Percentiles rank a stretch among this genome's conserved stretches.
Evolutionary conservation across 2,113 vertebrate species (phyloP).

Genomic region (Tragelaphus imberbis): DNA sequence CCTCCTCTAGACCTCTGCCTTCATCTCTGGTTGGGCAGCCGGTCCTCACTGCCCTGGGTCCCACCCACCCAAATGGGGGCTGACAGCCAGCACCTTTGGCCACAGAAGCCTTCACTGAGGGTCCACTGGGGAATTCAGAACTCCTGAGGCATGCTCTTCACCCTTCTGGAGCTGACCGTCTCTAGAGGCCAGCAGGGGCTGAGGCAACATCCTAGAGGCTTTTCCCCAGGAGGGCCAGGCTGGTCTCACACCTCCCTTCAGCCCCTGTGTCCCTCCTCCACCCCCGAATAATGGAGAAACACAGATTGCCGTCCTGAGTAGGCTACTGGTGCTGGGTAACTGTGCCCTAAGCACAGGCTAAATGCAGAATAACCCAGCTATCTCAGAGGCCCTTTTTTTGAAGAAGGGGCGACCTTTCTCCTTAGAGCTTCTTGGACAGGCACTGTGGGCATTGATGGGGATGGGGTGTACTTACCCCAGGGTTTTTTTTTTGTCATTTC

Average conservation of each 20-base stretch:
- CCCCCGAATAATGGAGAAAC: neutral
- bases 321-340: neutral
- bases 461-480: neutral
- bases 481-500: neutral
- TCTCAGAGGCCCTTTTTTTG: neutral
- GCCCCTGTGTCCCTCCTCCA: neutral
- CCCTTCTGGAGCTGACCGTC: neutral
- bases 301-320: neutral
- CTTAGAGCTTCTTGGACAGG: neutral
- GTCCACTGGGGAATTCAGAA: neutral
- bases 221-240: neutral
- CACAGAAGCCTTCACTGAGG: neutral
- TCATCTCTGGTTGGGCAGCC: neutral
- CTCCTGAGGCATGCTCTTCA: neutral
- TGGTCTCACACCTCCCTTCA: neutral
- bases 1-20: neutral
- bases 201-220: neutral
- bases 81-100: neutral
- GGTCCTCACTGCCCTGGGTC: accelerated
- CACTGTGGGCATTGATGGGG: neutral
- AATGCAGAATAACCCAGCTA: neutral
- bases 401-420: neutral
- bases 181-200: neutral
- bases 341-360: neutral
- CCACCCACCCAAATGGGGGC: neutral